phyloP scores from a whole-genome alignment of 2,113 vertebrate genomes.

The Pitta sordida region DNA sequence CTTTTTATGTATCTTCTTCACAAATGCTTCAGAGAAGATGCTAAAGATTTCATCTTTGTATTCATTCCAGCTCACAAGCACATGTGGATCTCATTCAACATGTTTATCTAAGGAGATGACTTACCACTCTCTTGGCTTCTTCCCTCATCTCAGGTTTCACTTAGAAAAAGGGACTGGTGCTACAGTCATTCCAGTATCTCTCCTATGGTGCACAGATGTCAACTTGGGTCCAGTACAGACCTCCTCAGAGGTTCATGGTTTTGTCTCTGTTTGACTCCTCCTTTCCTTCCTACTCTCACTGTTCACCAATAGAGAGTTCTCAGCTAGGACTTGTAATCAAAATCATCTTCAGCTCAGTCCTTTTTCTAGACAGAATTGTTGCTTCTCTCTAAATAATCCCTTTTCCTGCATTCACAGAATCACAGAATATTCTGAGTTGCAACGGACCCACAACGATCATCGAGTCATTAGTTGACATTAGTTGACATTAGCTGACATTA shows the following conservation, averaged over 20 bases:
- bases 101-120: not conserved
- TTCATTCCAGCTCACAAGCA: not conserved
- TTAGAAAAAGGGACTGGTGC: not conserved
- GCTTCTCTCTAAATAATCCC: not conserved
- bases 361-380: not conserved
- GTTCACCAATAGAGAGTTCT: not conserved
- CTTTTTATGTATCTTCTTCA: not conserved
- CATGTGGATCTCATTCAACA: not conserved
- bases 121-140: not conserved
- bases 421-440: no score
- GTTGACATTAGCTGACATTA: no score
- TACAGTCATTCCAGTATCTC: not conserved
- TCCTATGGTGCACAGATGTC: not conserved
- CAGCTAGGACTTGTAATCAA: not conserved
- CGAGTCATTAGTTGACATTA: no score
- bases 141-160: not conserved
- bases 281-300: not conserved
- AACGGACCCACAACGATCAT: no score
- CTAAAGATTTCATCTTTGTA: not conserved
- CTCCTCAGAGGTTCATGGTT: not conserved
- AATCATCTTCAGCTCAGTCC: not conserved
- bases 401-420: not conserved
- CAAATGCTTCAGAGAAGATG: not conserved
- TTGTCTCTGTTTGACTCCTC: rapidly evolving
- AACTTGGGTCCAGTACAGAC: not conserved